phyloP scores from a whole-genome alignment of 2,797 vertebrate genomes.

The Pachyuromys duprasi region DNA sequence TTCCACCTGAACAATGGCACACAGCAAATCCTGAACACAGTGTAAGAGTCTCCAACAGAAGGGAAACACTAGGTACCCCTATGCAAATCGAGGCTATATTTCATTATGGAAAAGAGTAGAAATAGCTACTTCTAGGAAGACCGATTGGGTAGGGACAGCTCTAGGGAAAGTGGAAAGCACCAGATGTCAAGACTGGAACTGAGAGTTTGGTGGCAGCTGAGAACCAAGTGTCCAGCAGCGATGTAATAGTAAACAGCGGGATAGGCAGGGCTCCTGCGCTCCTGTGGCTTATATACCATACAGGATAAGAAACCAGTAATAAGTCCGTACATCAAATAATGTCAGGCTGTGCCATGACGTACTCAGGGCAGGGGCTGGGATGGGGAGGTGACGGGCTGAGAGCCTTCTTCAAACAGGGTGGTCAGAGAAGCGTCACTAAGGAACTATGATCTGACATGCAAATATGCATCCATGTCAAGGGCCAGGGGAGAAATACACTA shows the following conservation, averaged over 20 bases:
- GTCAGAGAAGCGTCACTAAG: neutral
- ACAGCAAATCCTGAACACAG: constrained; percentile 71
- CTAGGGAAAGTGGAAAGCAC: constrained; percentile 32
- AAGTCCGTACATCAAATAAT: neutral
- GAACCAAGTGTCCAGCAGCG: neutral
- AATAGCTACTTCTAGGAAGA: constrained; percentile 76
- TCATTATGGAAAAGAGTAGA: constrained; percentile 79
- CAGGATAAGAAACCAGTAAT: neutral
- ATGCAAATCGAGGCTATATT: constrained; percentile 77
- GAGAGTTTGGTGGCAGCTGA: neutral
- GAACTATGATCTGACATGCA: neutral
- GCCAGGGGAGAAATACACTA: neutral
- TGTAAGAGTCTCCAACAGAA: constrained; percentile 65
- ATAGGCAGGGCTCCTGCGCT: neutral
- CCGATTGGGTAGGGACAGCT: constrained; percentile 67
- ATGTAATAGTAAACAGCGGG: neutral
- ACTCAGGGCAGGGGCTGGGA: neutral
- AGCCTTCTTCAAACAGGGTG: neutral
- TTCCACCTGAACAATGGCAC: constrained; percentile 72
- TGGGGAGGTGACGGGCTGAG: neutral
- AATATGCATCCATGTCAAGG: neutral
- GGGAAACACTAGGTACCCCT: constrained; percentile 73
- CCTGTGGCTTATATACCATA: neutral
- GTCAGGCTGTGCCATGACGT: neutral
- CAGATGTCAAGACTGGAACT: constrained; percentile 57